These are phyloP conservation scores for Rhinogobio ventralis DNA, from an alignment of 2,797 vertebrate genomes.

Conservation along the genomic window DNA sequence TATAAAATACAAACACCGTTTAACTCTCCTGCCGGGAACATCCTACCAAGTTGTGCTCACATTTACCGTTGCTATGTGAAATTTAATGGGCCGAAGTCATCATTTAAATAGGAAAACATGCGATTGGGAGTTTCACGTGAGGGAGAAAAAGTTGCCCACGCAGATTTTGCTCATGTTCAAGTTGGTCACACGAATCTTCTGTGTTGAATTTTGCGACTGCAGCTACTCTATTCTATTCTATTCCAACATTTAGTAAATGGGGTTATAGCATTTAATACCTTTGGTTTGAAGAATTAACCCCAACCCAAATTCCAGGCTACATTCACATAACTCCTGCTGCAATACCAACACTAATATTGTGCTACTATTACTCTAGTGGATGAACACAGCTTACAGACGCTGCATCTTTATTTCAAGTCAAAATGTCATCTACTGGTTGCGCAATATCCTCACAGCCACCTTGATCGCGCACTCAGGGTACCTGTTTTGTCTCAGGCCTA, in stretches of 20 bases:
- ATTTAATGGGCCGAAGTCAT: neutral
- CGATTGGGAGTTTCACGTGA: no score
- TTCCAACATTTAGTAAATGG: neutral
- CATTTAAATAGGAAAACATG: neutral
- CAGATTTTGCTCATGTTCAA: neutral
- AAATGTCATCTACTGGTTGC: neutral
- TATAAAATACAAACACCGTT: neutral
- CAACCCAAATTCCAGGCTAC: neutral
- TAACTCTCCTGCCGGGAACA: conserved; percentile 3
- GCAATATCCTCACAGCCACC: conserved; percentile 4
- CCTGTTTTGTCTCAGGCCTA: conserved; percentile 42
- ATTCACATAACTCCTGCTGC: conserved; percentile 9
- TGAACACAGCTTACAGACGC: neutral
- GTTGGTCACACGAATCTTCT: neutral
- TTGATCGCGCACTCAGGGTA: neutral
- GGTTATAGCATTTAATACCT: conserved; percentile 10
- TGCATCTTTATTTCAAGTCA: neutral
- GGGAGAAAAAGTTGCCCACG: neutral
- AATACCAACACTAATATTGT: neutral
- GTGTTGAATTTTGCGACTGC: no score
- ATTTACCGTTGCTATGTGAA: neutral
- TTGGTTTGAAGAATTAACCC: conserved; percentile 34
- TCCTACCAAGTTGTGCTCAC: neutral
- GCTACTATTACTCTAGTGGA: neutral
- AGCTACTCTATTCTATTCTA: conserved; percentile 18